Conservation (phyloP, 2,113 vertebrate species). For the Triplophysa siluroides region DNA sequence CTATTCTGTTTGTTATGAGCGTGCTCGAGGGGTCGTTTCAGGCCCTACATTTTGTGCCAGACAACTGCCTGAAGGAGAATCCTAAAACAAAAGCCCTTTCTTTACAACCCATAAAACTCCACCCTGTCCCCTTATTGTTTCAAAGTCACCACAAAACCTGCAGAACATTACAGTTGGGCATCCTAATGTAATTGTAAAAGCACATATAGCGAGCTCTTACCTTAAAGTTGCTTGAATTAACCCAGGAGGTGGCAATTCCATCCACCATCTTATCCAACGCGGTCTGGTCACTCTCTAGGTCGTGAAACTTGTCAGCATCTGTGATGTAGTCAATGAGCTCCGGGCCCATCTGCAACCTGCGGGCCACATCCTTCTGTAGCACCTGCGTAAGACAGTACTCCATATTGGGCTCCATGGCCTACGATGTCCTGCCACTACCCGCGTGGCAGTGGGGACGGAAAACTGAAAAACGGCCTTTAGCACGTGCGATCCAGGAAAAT, state of each 20-base stretch:
- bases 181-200: no score
- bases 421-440: conserved; percentile 44
- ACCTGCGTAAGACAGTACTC: conserved; percentile 91
- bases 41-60: conserved; percentile 10
- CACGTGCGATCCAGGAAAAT: conserved; percentile 36
- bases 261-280: conserved; percentile 96
- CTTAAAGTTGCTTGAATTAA: conserved; percentile 99
- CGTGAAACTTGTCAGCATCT: conserved; percentile 90
- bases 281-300: conserved; percentile 96
- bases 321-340: conserved; percentile 93
- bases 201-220: conserved; percentile 69
- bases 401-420: conserved; percentile 88
- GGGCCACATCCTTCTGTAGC: conserved; percentile 94
- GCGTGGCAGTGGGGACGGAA: conserved; percentile 36
- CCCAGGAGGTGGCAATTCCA: conserved; percentile 93
- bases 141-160: not conserved
- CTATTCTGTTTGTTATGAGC: not conserved
- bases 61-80: conserved; percentile 12
- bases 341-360: conserved; percentile 92
- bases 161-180: not conserved
- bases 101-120: conserved; percentile 15
- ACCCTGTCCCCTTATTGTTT: not conserved
- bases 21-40: not conserved
- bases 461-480: conserved; percentile 45
- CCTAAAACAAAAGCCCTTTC: conserved; percentile 10